Conservation (phyloP, 2,888 invertebrate species). For the Mesorhabditis spiculigera region DNA sequence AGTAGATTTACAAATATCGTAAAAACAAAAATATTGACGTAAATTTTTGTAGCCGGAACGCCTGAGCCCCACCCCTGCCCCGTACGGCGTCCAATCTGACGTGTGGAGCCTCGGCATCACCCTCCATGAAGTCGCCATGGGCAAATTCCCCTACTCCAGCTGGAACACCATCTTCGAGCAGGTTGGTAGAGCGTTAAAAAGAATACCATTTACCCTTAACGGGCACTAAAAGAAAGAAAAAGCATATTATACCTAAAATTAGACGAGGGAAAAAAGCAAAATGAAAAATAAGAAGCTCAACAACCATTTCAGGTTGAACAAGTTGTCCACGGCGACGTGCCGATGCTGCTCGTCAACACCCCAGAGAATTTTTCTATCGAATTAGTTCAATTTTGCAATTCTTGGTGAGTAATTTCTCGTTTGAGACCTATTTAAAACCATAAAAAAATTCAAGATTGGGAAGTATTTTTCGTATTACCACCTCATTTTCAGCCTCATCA, state of each 20-base stretch:
- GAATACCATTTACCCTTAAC: too few relatives aligned
- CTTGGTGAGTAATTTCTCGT: constrained; percentile 70
- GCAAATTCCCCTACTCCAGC: constrained; percentile 87
- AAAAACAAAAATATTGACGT: not conserved
- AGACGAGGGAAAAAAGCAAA: too few relatives aligned
- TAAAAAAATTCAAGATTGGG: not conserved
- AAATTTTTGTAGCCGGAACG: constrained; percentile 61
- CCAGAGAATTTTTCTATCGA: constrained; percentile 15
- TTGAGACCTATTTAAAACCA: not conserved
- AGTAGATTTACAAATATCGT: not conserved
- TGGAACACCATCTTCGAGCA: constrained; percentile 82
- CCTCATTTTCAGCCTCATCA: constrained; percentile 77
- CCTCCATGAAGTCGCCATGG: constrained; percentile 88
- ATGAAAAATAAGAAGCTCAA: too few relatives aligned
- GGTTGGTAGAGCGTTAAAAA: not conserved
- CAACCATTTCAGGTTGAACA: constrained; percentile 61
- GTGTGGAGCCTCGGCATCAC: constrained; percentile 65
- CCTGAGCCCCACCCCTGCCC: constrained; percentile 51
- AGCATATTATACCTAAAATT: too few relatives aligned
- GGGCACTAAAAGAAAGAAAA: too few relatives aligned
- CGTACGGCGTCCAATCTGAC: constrained; percentile 64
- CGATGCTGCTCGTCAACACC: constrained; percentile 60
- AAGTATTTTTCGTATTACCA: not conserved
- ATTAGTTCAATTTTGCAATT: constrained; percentile 91
- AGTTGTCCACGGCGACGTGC: constrained; percentile 92